These are phyloP conservation scores for Nematopogon swammerdamellus DNA, from an alignment of 2,888 invertebrate species.

Conservation along the genomic window DNA sequence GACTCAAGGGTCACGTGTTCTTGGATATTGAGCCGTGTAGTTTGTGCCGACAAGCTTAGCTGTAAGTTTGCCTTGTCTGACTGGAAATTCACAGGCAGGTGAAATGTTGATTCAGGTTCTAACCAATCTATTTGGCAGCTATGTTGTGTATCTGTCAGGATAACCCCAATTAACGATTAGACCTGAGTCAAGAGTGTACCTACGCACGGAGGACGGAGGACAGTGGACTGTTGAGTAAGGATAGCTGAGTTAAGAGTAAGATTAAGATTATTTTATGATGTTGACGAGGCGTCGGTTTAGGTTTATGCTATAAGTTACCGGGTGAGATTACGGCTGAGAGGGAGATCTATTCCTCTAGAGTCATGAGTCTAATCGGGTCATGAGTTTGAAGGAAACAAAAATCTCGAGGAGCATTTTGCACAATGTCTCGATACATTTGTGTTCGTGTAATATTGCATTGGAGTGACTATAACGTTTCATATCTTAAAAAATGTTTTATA, in stretches of 20 bases:
- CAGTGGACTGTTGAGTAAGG: not conserved
- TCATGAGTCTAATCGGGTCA: too few species aligned
- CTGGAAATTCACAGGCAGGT: not conserved
- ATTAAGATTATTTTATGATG: not conserved
- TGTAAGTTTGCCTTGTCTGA: not conserved
- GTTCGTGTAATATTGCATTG: not conserved
- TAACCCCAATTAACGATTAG: too few species aligned
- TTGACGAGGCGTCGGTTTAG: not conserved
- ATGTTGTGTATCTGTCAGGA: too few species aligned
- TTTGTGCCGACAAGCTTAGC: not conserved
- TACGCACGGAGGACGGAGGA: too few species aligned
- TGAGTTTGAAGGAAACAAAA: too few species aligned
- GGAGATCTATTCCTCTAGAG: too few species aligned
- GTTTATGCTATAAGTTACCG: not conserved
- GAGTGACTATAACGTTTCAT: not conserved
- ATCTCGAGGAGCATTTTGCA: not conserved
- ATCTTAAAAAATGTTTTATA: constrained; percentile 1
- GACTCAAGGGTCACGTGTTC: too few species aligned
- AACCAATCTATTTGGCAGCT: too few species aligned
- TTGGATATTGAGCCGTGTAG: not conserved
- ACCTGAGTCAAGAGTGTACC: too few species aligned
- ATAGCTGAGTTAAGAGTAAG: not conserved
- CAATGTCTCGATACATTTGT: constrained; percentile 1
- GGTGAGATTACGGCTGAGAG: not conserved
- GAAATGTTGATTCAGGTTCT: not conserved